These are phyloP conservation scores for Brachionus koreanus DNA, from an alignment of 1,140 invertebrate species.

Conservation along the genomic window DNA sequence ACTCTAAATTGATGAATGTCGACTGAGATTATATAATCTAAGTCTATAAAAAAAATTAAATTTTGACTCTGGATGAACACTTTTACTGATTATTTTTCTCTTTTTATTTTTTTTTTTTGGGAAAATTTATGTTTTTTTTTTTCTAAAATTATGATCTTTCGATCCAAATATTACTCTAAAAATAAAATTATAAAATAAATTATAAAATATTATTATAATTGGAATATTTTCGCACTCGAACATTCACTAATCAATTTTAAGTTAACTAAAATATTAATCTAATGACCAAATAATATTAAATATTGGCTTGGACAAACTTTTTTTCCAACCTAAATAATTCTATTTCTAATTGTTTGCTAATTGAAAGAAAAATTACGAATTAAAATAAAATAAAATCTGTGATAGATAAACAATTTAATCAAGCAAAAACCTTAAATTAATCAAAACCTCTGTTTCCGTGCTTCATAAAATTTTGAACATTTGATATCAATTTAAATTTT, in stretches of 20 bases:
- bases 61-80: background rate
- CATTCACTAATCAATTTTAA: background rate
- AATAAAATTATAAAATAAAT: background rate
- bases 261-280: background rate
- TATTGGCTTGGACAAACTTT: no score
- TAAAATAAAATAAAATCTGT: no score
- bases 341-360: no score
- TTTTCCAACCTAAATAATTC: no score
- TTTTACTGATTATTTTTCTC: background rate
- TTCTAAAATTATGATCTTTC: background rate
- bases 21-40: background rate
- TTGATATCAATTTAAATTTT: background rate
- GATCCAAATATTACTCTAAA: background rate
- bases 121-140: background rate
- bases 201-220: constrained; percentile 2
- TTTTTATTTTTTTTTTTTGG: background rate
- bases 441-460: no score
- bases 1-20: background rate
- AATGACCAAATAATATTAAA: background rate
- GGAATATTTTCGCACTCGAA: background rate
- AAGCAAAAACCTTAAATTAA: no score
- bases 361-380: no score
- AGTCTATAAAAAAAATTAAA: background rate
- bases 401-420: no score
- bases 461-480: no score